Conservation (phyloP, 1,140 invertebrate species). For the Colletes gigas region DNA sequence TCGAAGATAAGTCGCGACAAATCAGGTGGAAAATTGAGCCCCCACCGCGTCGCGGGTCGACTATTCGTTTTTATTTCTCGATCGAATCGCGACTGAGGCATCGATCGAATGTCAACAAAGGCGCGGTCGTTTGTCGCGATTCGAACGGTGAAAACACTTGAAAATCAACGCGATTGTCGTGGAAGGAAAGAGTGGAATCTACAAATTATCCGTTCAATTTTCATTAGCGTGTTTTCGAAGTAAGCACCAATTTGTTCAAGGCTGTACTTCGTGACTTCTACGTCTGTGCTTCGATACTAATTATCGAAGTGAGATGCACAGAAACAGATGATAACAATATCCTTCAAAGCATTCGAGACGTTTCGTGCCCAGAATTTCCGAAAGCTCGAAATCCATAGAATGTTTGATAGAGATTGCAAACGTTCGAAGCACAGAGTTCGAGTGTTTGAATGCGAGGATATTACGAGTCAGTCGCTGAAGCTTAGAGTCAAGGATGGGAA, state of each 20-base stretch:
- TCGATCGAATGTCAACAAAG: conserved; percentile 14
- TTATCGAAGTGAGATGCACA: neutral
- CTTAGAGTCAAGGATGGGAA: neutral
- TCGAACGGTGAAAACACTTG: neutral
- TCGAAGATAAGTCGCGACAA: conserved; percentile 7
- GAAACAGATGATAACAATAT: neutral
- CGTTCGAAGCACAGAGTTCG: neutral
- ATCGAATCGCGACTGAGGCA: neutral
- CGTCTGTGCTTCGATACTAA: neutral
- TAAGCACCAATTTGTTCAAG: neutral
- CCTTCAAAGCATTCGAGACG: neutral
- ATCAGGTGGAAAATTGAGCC: conserved; percentile 9
- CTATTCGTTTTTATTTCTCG: neutral
- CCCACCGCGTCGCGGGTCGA: neutral
- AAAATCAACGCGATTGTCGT: conserved; percentile 3
- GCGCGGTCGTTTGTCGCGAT: neutral
- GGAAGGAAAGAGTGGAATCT: neutral
- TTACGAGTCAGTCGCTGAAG: too few relatives aligned
- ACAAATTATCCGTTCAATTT: neutral
- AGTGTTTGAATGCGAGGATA: neutral
- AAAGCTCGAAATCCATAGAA: neutral
- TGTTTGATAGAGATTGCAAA: neutral
- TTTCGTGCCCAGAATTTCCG: neutral
- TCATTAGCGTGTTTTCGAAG: neutral
- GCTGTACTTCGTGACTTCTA: neutral